Evolutionary conservation across 2,797 vertebrate genomes (phyloP).

Genomic region (Lates japonicus): DNA sequence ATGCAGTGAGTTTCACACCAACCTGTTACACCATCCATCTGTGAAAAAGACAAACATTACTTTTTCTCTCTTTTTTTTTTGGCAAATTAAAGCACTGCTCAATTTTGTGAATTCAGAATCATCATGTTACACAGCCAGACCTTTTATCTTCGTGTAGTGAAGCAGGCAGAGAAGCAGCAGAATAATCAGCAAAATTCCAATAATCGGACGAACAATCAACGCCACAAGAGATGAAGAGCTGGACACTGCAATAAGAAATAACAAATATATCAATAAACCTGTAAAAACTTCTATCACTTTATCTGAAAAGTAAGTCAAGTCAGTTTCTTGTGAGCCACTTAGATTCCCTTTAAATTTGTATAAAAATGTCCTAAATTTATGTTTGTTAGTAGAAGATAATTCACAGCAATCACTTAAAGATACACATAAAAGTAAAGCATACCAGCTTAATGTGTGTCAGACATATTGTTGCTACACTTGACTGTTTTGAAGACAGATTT

Average conservation of each 20-base stretch:
- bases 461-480: no score
- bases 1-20: background rate
- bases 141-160: constrained; percentile 12
- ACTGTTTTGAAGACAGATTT: no score
- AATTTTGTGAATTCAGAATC: background rate
- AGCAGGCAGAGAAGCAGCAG: background rate
- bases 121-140: background rate
- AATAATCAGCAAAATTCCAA: background rate
- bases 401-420: background rate
- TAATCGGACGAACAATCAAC: background rate
- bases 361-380: no score
- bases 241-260: background rate
- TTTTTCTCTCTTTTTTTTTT: background rate
- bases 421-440: no score
- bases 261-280: background rate
- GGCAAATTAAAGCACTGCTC: background rate
- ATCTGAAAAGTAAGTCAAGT: no score
- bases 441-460: no score
- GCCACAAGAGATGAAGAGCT: rapidly evolving
- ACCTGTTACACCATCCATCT: constrained; percentile 31
- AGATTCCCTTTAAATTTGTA: no score
- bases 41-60: background rate
- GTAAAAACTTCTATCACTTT: no score
- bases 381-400: background rate
- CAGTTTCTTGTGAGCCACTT: no score